Percentiles rank a stretch among this genome's conserved stretches.
These are phyloP conservation scores for Pterostichus madidus DNA, from an alignment of 2,888 invertebrate genomes.

Conservation along the genomic window DNA sequence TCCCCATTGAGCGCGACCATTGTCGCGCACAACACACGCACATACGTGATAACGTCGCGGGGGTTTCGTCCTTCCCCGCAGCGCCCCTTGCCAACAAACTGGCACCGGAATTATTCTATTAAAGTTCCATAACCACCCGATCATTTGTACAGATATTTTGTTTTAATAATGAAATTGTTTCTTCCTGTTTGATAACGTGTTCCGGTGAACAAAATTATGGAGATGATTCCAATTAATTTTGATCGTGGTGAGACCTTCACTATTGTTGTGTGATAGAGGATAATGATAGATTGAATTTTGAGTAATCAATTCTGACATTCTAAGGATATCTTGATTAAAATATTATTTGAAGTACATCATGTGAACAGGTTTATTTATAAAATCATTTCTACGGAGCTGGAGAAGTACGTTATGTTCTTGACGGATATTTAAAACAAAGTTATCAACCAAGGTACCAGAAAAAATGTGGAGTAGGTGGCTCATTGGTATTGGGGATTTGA, in stretches of 20 bases:
- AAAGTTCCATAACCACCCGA: constrained; percentile 61
- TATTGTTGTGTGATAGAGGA: background rate
- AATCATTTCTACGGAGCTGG: too few species aligned
- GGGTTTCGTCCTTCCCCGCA: background rate
- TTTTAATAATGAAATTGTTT: constrained; percentile 61
- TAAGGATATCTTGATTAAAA: too few species aligned
- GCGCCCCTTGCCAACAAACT: background rate
- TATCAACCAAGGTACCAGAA: too few species aligned
- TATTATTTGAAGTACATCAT: too few species aligned
- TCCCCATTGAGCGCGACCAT: constrained; percentile 57
- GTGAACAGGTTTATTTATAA: too few species aligned
- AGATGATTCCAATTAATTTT: constrained; percentile 41
- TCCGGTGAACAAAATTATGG: constrained; percentile 56
- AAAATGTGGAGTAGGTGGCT: too few species aligned
- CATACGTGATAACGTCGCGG: constrained; percentile 50
- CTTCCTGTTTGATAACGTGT: constrained; percentile 49
- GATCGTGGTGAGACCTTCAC: constrained; percentile 18
- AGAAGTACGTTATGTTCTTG: too few species aligned
- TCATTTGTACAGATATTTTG: constrained; percentile 43
- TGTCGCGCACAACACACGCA: constrained; percentile 54
- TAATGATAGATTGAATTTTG: background rate
- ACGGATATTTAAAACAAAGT: too few species aligned
- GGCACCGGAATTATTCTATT: constrained; percentile 62
- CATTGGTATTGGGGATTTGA: too few species aligned
- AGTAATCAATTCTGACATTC: constrained; percentile 1